These are phyloP conservation scores for Psilopsiagon aymara DNA, from an alignment of 2,113 vertebrate genomes.

Conservation along the genomic window DNA sequence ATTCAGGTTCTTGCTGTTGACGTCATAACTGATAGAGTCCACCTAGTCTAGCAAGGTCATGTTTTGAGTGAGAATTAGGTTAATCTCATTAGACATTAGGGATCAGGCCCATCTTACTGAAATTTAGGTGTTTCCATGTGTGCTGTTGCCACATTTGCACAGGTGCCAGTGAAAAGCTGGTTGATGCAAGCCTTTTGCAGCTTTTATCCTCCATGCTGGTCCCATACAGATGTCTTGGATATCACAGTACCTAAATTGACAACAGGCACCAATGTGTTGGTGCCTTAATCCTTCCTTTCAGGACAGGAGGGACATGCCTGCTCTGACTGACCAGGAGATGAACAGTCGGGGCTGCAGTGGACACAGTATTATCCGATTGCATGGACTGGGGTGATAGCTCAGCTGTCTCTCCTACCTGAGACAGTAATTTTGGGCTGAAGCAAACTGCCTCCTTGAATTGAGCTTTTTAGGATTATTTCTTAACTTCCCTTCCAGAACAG, in stretches of 20 bases:
- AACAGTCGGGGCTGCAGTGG: neutral
- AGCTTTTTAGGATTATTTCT: neutral
- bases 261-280: fast-evolving
- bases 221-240: neutral
- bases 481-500: neutral
- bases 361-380: neutral
- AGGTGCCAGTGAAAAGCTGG: neutral
- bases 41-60: neutral
- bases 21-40: neutral
- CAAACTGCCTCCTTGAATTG: neutral
- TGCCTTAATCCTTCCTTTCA: neutral
- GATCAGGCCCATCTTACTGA: neutral
- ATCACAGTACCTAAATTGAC: neutral
- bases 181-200: neutral
- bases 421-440: neutral
- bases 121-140: neutral
- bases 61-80: neutral
- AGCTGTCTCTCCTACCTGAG: neutral
- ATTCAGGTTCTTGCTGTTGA: neutral
- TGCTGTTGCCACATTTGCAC: neutral
- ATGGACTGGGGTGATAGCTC: neutral
- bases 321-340: neutral
- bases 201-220: neutral
- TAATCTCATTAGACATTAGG: neutral
- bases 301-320: neutral